A percentile compares a stretch with the other conserved stretches of the same genome.
These are phyloP conservation scores for Tachysurus fulvidraco DNA, from an alignment of 2,113 vertebrate species.

Conservation along the genomic window DNA sequence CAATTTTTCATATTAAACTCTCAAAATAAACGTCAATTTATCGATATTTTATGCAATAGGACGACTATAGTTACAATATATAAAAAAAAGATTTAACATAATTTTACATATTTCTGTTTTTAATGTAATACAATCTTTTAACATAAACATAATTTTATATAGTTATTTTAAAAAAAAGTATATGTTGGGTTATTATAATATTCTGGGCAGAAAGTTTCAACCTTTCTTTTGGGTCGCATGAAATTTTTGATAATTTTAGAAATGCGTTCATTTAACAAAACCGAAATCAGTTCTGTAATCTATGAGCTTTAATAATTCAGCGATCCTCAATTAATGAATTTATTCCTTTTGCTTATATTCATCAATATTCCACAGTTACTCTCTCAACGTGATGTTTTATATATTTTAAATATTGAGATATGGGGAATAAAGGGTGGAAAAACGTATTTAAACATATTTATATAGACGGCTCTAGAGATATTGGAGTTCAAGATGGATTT, in stretches of 20 bases:
- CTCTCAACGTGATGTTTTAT: too few relatives aligned
- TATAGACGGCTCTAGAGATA: neutral
- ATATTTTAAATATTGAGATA: too few relatives aligned
- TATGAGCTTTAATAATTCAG: neutral
- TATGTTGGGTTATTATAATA: too few relatives aligned
- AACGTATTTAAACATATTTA: neutral
- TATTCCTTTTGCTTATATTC: neutral
- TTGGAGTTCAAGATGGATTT: neutral
- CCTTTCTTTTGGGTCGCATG: too few relatives aligned
- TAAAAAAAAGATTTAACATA: too few relatives aligned
- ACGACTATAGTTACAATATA: neutral
- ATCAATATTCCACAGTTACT: neutral
- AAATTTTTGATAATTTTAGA: neutral
- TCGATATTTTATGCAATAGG: neutral
- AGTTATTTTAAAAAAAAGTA: too few relatives aligned
- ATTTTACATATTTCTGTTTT: too few relatives aligned
- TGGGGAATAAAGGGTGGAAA: too few relatives aligned
- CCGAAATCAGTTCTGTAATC: neutral
- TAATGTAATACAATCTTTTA: too few relatives aligned
- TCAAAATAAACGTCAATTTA: neutral
- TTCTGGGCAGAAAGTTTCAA: too few relatives aligned
- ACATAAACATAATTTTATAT: too few relatives aligned
- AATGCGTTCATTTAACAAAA: neutral
- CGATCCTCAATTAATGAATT: too few relatives aligned
- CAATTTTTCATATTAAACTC: neutral